A percentile compares a stretch with the other conserved stretches of the same genome.
Conservation (phyloP, 2,888 invertebrate genomes). For the Netelia inedita region DNA sequence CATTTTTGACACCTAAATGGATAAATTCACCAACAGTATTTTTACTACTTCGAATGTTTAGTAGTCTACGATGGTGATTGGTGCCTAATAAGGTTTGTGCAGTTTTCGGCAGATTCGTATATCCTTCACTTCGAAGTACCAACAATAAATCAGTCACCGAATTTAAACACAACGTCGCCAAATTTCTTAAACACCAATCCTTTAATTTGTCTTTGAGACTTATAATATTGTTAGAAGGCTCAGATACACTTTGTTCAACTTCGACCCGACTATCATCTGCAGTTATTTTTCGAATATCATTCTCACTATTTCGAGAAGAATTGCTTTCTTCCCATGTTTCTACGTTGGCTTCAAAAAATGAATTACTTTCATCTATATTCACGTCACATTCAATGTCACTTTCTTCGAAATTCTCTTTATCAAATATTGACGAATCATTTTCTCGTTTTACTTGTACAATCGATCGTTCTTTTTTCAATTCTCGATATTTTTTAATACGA, state of each 20-base stretch:
- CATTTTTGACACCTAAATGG: conserved; percentile 52
- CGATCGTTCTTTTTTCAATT: conserved; percentile 30
- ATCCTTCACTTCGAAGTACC: conserved; percentile 46
- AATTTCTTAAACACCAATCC: conserved; percentile 28
- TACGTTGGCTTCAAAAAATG: conserved; percentile 28
- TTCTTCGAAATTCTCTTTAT: conserved; percentile 25
- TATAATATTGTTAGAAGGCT: conserved; percentile 19
- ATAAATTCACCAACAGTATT: conserved; percentile 37
- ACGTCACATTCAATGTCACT: conserved; percentile 2
- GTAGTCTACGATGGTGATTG: conserved; percentile 34
- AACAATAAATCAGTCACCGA: conserved; percentile 39
- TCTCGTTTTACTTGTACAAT: conserved; percentile 12
- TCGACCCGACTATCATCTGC: conserved; percentile 1
- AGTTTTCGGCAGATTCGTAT: conserved; percentile 49
- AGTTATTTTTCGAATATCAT: conserved; percentile 28
- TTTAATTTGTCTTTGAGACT: conserved; percentile 38
- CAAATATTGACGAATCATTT: conserved; percentile 14
- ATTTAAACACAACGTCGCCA: conserved; percentile 44
- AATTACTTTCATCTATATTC: conserved; percentile 14
- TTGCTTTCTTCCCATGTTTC: conserved; percentile 29
- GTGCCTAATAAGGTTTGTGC: conserved; percentile 57
- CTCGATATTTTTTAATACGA: conserved; percentile 41
- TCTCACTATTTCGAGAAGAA: conserved; percentile 23
- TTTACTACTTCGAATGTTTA: conserved; percentile 38
- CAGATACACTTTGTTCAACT: conserved; percentile 18